Base-by-base conservation (phyloP, 2,888 invertebrate species). In the Pachliopta kotzebuea region DNA sequence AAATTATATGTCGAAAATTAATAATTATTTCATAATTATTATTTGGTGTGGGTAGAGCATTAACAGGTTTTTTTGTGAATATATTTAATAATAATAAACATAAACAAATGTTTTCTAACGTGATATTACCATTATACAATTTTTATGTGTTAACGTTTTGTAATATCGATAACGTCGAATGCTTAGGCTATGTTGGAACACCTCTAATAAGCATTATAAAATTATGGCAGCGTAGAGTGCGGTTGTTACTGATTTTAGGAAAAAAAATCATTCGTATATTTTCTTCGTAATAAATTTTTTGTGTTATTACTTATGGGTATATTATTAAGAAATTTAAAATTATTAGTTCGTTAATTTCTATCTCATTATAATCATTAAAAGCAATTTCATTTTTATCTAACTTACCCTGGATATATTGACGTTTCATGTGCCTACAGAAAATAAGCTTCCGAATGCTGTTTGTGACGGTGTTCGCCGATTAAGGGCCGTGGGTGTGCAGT, bases 381-480 rank as follows among this genome's bases (percentile, higher is more conserved):
- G 68, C 71, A 67, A 71, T 75, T 71, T 66, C 70, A 76, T 74
- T 73, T 75, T 77, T 76, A 77, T 78, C 21, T 24, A 42, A 65
- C 67, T 63, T 71, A 77, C 81, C 79, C 83, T 80, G 84, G 86
- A 85, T 84, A 45, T 87, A 90, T 89, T 88, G 89, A 89, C 89
- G 88, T 89, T 79, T 86, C 79, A 70, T 78, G 72, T 66, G 75
- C 74, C 76, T 79, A 78, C 74, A 78, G 74, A 80, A 81, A 80
- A 76, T 82, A 78, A 75, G 79, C 79, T 81, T 81, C 76, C 70
- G 74, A 81, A 77, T 80, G 77, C 77, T 85, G 84, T 87, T 86
- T 86, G 84, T 85, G 81, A 86, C 72, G 72, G 71, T 68, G 67
- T 79, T 58, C 55, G 56, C 76, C 80, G 75, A 71, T 81, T 77